Conservation (phyloP, 2,113 vertebrate genomes). For the Pelecanoides urinatrix region DNA sequence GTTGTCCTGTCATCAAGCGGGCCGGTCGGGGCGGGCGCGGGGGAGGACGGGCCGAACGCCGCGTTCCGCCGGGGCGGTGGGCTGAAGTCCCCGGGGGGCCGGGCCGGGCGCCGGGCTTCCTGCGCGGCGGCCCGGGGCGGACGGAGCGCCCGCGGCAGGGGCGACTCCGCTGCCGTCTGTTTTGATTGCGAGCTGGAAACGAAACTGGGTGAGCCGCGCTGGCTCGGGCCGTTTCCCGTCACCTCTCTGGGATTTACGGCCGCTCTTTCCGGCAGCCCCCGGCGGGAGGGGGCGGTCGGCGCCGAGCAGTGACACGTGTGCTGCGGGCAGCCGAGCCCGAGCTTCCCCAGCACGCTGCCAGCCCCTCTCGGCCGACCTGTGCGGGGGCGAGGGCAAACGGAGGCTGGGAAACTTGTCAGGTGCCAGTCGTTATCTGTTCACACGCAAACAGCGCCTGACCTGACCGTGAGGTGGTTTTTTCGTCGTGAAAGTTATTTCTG, state of each 20-base stretch:
- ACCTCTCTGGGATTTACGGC: not conserved
- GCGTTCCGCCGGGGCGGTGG: no score
- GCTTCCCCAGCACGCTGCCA: not conserved
- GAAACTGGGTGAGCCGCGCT: not conserved
- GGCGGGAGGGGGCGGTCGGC: constrained; percentile 25
- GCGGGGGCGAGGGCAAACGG: not conserved
- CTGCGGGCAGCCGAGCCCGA: not conserved
- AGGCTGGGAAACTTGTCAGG: not conserved
- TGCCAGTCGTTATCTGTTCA: not conserved
- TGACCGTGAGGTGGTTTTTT: not conserved
- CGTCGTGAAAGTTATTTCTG: not conserved
- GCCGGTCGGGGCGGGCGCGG: no score
- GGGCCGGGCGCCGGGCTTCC: not conserved
- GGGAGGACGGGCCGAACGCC: no score
- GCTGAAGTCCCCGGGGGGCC: no score
- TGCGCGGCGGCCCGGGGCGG: not conserved
- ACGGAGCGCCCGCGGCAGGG: not conserved
- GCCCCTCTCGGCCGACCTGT: not conserved
- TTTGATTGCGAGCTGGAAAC: not conserved
- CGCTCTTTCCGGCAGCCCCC: constrained; percentile 20
- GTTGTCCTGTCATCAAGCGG: no score
- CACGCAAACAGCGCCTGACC: not conserved
- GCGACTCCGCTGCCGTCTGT: not conserved
- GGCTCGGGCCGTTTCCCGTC: not conserved
- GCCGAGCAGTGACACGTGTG: constrained; percentile 49